These are phyloP conservation scores for Hypsibius dujardini DNA, from an alignment of 1,140 invertebrate species.

Conservation along the genomic window DNA sequence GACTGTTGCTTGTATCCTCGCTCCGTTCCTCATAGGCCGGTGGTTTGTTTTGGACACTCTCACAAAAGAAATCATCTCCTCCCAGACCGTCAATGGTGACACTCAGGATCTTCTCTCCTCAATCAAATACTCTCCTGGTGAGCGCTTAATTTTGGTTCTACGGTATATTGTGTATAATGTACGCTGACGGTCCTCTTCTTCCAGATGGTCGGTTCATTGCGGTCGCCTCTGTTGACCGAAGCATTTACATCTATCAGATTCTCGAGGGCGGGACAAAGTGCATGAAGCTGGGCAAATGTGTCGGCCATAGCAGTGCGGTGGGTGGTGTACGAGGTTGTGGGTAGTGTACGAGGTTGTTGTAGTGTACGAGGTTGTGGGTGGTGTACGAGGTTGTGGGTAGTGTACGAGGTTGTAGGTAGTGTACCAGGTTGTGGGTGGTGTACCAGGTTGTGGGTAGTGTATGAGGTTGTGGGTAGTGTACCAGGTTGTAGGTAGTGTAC, in stretches of 20 bases:
- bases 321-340: too few species aligned
- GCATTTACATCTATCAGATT: constrained; percentile 74
- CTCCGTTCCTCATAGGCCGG: constrained; percentile 37
- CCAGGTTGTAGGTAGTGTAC: too few species aligned
- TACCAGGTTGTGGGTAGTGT: too few species aligned
- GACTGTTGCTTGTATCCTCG: too few species aligned
- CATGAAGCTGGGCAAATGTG: constrained; percentile 46
- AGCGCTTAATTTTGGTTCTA: constrained; percentile 17
- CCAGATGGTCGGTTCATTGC: constrained; percentile 63
- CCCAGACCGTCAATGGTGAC: constrained; percentile 29
- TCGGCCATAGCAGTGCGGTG: constrained; percentile 17
- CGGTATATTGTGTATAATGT: too few species aligned
- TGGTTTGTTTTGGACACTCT: constrained; percentile 74
- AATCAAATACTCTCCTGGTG: constrained; percentile 36
- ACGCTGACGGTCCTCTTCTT: not conserved
- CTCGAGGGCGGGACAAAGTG: constrained; percentile 56
- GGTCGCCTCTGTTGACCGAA: constrained; percentile 73
- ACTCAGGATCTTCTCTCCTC: constrained; percentile 6
- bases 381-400: too few species aligned
- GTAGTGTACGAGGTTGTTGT: too few species aligned
- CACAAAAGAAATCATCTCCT: constrained; percentile 54
- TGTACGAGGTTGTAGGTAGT: too few species aligned
- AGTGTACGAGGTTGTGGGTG: too few species aligned
- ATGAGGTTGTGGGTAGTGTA: too few species aligned
- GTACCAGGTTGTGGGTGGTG: too few species aligned